Conservation (phyloP, 2,888 invertebrate genomes). For the Axea sp. region DNA sequence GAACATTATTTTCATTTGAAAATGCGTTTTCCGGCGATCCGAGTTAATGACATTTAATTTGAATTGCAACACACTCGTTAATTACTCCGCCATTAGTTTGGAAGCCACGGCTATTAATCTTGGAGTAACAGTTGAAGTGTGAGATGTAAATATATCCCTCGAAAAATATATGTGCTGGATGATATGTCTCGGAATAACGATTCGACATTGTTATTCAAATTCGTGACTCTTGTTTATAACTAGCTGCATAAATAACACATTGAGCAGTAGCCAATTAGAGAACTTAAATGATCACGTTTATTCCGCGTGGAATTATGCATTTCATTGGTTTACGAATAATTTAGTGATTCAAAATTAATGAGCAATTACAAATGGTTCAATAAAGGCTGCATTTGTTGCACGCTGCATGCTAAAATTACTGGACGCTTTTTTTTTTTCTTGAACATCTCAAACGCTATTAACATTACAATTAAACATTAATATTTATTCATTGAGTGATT, state of each 20-base stretch:
- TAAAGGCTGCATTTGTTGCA: neutral
- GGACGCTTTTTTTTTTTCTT: too few species aligned
- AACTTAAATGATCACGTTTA: constrained; percentile 42
- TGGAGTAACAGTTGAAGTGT: constrained; percentile 34
- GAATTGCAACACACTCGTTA: constrained; percentile 54
- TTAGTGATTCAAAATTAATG: constrained; percentile 25
- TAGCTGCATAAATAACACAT: constrained; percentile 41
- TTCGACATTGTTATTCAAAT: constrained; percentile 51
- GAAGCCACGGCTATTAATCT: constrained; percentile 48
- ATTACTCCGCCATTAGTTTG: constrained; percentile 53
- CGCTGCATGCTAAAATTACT: too few species aligned
- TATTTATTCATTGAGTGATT: too few species aligned
- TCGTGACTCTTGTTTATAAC: constrained; percentile 50
- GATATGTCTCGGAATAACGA: constrained; percentile 45
- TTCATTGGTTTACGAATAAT: constrained; percentile 34
- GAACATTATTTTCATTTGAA: constrained; percentile 4
- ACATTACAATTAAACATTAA: too few species aligned
- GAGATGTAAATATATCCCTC: constrained; percentile 41
- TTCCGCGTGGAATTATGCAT: constrained; percentile 21
- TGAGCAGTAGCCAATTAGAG: constrained; percentile 42
- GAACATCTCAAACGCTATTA: too few species aligned
- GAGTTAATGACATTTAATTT: constrained; percentile 45
- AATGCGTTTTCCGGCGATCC: constrained; percentile 37
- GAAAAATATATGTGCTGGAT: constrained; percentile 24
- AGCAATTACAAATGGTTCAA: constrained; percentile 19